These are phyloP conservation scores for Drosophila chauvacae DNA, from an alignment of 1,140 invertebrate genomes.

Conservation along the genomic window DNA sequence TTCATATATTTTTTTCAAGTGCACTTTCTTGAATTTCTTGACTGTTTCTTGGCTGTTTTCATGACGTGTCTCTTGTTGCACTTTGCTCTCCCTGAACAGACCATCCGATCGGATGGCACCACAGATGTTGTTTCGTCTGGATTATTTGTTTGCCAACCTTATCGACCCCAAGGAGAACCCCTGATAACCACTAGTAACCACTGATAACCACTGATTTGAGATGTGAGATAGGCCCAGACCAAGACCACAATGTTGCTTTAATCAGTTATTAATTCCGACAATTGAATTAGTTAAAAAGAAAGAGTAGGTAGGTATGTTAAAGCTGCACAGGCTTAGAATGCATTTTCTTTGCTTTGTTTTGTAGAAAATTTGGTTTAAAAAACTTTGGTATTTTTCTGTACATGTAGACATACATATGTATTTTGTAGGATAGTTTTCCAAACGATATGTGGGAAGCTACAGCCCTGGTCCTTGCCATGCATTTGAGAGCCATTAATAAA, in stretches of 20 bases:
- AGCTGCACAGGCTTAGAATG: background rate
- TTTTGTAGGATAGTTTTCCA: background rate
- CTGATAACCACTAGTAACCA: slow-evolving; percentile 1
- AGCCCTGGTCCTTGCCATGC: background rate
- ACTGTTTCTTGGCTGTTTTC: background rate
- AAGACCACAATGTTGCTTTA: background rate
- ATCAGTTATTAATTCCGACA: background rate
- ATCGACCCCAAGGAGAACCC: slow-evolving; percentile 5
- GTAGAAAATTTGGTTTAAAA: too few relatives aligned
- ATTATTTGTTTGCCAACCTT: slow-evolving; percentile 26
- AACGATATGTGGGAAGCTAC: background rate
- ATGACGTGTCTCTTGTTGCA: slow-evolving; percentile 25
- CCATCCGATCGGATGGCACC: slow-evolving; percentile 32
- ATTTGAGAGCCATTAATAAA: slow-evolving; percentile 47
- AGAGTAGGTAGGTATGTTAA: background rate
- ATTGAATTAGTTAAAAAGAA: background rate
- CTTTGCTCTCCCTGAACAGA: slow-evolving; percentile 22
- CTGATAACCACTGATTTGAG: slow-evolving; percentile 13
- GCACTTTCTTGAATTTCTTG: background rate
- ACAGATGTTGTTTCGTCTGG: slow-evolving; percentile 33
- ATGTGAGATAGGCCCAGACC: background rate
- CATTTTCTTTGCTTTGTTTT: background rate
- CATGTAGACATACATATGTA: background rate
- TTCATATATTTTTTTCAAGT: background rate
- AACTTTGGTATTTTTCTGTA: background rate